These are phyloP conservation scores for Larimichthys polyactis DNA, from an alignment of 2,113 vertebrate genomes.

Conservation along the genomic window DNA sequence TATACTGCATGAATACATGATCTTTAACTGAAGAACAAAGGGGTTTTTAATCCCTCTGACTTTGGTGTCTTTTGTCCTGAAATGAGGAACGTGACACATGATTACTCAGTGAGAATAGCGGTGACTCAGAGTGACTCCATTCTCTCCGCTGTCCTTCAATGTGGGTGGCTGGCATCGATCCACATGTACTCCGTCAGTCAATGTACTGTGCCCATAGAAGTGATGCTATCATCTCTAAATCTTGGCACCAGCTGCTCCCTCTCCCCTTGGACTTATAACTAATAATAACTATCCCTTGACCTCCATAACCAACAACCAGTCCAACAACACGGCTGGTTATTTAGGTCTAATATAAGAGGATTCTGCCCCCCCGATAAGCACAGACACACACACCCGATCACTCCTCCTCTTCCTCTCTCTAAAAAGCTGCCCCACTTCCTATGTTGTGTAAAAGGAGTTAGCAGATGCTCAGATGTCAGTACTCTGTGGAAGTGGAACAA, in stretches of 20 bases:
- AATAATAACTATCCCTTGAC: constrained; percentile 53
- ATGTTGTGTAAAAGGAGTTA: neutral
- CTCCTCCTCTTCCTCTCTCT: constrained; percentile 14
- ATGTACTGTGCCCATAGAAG: neutral
- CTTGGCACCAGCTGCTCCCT: constrained; percentile 43
- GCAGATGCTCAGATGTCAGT: neutral
- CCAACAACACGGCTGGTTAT: constrained; percentile 48
- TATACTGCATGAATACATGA: neutral
- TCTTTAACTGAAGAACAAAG: neutral
- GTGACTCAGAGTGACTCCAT: constrained; percentile 39
- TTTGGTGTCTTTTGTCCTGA: constrained; percentile 22
- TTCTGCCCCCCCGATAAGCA: constrained; percentile 46
- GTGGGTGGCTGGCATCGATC: constrained; percentile 33
- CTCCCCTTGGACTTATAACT: constrained; percentile 30
- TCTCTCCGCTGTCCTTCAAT: constrained; percentile 18
- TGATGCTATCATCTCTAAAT: constrained; percentile 5
- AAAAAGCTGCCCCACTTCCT: constrained; percentile 52
- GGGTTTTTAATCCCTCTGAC: constrained; percentile 5
- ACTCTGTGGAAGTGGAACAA: constrained; percentile 18
- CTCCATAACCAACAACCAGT: constrained; percentile 35
- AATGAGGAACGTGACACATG: constrained; percentile 20
- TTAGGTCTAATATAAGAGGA: constrained; percentile 59
- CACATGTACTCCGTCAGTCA: constrained; percentile 17
- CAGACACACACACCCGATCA: constrained; percentile 7
- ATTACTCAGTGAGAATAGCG: constrained; percentile 18